Percentiles rank a stretch among this genome's conserved stretches.
These are phyloP conservation scores for Xiphorhynchus erythropygius DNA, from an alignment of 2,797 vertebrate species.

Conservation along the genomic window DNA sequence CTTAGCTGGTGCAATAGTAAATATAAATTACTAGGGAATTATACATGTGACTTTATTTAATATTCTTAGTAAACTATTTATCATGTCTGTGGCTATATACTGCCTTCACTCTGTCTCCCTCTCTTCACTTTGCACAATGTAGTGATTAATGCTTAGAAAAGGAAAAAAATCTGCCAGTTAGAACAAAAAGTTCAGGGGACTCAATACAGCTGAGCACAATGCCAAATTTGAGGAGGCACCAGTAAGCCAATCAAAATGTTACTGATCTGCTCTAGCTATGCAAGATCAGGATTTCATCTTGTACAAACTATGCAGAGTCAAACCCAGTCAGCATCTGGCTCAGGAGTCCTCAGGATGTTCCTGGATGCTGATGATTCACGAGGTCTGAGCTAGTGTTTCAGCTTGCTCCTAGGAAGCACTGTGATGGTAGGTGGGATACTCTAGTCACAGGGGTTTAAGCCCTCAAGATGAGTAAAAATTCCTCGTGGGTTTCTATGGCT, in stretches of 20 bases:
- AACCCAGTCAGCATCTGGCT: neutral
- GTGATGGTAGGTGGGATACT: neutral
- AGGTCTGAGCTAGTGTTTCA: neutral
- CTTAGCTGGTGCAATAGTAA: slow-evolving; percentile 6
- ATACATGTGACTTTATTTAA: slow-evolving; percentile 3
- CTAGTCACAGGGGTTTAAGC: neutral
- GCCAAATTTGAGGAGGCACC: slow-evolving; percentile 43
- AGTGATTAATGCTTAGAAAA: slow-evolving; percentile 58
- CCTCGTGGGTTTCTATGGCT: too few species aligned
- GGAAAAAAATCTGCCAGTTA: slow-evolving; percentile 36
- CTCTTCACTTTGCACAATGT: slow-evolving; percentile 43
- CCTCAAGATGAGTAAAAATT: neutral
- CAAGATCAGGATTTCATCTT: neutral
- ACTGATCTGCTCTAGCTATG: neutral
- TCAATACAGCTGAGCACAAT: neutral
- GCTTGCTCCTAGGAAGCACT: neutral
- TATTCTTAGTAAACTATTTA: slow-evolving; percentile 45
- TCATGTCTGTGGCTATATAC: slow-evolving; percentile 39
- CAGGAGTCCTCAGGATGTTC: neutral
- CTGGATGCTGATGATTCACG: neutral
- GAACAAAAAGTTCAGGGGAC: slow-evolving; percentile 65
- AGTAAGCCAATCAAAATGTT: slow-evolving; percentile 24
- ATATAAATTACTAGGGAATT: slow-evolving; percentile 51
- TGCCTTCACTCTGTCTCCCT: neutral
- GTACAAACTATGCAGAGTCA: neutral